Percentiles rank a stretch among this genome's conserved stretches.
Conservation (phyloP, 2,888 invertebrate genomes). For the Seira musarum region DNA sequence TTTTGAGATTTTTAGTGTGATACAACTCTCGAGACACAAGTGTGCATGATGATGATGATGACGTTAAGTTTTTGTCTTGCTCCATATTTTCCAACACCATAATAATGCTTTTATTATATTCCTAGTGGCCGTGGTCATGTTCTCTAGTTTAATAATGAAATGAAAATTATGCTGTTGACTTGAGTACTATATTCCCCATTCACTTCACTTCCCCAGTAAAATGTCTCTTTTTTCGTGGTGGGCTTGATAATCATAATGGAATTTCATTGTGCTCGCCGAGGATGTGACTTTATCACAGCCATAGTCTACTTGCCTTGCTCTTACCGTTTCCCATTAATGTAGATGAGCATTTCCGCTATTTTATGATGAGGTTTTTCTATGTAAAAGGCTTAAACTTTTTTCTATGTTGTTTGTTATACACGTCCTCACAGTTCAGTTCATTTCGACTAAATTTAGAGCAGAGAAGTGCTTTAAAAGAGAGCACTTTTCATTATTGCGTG, state of each 20-base stretch:
- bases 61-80: too few relatives aligned
- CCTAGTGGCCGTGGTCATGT: neutral
- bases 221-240: neutral
- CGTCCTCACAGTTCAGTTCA: neutral
- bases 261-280: neutral
- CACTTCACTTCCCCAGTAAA: neutral
- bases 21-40: too few relatives aligned
- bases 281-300: constrained; percentile 15
- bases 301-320: neutral
- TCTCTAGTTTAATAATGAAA: neutral
- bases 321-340: constrained; percentile 25
- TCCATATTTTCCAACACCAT: too few relatives aligned
- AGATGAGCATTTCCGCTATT: constrained; percentile 31
- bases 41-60: too few relatives aligned
- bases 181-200: neutral
- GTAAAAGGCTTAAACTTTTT: neutral
- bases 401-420: neutral
- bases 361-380: neutral
- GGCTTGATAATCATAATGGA: neutral
- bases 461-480: neutral
- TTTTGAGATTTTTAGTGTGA: too few relatives aligned
- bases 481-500: constrained; percentile 19
- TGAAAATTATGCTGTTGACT: neutral
- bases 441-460: constrained; percentile 3
- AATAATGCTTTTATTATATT: neutral